Percentiles rank a stretch among this genome's conserved stretches.
Conservation (phyloP, 2,888 invertebrate genomes). For the Ischnura elegans region DNA sequence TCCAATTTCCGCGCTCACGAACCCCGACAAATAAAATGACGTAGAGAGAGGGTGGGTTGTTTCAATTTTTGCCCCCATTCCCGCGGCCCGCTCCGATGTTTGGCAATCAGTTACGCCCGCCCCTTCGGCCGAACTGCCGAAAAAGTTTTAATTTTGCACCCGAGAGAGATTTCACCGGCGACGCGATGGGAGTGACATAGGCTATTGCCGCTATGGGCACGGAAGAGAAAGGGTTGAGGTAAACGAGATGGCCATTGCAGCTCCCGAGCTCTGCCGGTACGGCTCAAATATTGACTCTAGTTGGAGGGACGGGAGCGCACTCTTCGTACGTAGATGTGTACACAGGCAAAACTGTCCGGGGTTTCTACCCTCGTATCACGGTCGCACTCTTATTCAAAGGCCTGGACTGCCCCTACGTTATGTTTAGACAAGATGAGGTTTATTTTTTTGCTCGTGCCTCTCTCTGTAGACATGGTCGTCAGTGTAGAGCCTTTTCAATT, state of each 20-base stretch:
- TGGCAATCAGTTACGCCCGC: not conserved
- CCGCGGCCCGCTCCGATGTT: not conserved
- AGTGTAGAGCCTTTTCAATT: not conserved
- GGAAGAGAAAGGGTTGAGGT: not conserved
- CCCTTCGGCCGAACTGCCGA: not conserved
- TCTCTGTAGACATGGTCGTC: not conserved
- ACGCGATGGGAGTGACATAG: not conserved
- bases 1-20: not conserved
- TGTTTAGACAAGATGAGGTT: slow-evolving; percentile 24
- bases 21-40: not conserved
- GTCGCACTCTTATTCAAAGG: not conserved
- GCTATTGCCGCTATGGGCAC: not conserved
- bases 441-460: not conserved
- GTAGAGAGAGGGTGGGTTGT: not conserved
- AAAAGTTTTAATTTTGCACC: not conserved
- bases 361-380: not conserved
- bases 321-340: slow-evolving; percentile 7
- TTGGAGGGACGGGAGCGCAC: slow-evolving; percentile 26
- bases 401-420: not conserved
- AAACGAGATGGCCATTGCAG: not conserved
- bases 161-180: not conserved
- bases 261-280: not conserved
- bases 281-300: slow-evolving; percentile 35
- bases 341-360: not conserved
- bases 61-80: not conserved